phyloP scores from a whole-genome alignment of 2,888 invertebrate species.

The Ophonus ardosiacus region DNA sequence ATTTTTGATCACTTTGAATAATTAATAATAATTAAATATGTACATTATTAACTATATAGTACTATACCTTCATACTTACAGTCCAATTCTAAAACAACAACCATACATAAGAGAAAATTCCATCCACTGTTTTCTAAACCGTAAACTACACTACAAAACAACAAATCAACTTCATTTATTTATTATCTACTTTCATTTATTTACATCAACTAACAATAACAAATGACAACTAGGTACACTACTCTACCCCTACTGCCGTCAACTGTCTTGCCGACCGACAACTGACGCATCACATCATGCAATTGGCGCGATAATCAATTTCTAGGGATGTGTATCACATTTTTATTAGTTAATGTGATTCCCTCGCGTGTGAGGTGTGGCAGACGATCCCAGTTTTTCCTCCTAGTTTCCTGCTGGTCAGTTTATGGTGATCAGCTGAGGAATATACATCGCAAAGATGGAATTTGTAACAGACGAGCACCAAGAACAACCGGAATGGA shows the following conservation, averaged over 20 bases:
- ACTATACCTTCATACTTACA: neutral
- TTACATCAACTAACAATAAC: neutral
- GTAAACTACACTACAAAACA: neutral
- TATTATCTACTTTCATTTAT: neutral
- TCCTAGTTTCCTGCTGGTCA: slow-evolving; percentile 33
- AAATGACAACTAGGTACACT: too few relatives aligned
- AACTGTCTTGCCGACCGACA: too few relatives aligned
- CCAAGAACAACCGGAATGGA: slow-evolving; percentile 77
- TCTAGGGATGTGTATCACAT: slow-evolving; percentile 54
- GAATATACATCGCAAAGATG: neutral
- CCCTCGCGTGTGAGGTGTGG: slow-evolving; percentile 54
- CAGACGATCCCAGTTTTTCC: slow-evolving; percentile 27
- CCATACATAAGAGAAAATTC: neutral
- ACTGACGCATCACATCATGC: neutral
- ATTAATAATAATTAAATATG: neutral
- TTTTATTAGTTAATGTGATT: slow-evolving; percentile 63
- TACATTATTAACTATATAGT: neutral
- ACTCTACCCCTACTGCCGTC: too few relatives aligned
- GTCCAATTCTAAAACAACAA: neutral
- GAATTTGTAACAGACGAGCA: neutral
- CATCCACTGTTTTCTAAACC: neutral
- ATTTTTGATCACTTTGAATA: too few relatives aligned
- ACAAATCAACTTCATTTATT: neutral
- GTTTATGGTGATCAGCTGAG: neutral
- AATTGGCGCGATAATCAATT: neutral